Evolutionary conservation across 2,113 vertebrate species (phyloP), one percentile per base, ranked within the genome.

Genomic region (Phaetusa simplex): DNA sequence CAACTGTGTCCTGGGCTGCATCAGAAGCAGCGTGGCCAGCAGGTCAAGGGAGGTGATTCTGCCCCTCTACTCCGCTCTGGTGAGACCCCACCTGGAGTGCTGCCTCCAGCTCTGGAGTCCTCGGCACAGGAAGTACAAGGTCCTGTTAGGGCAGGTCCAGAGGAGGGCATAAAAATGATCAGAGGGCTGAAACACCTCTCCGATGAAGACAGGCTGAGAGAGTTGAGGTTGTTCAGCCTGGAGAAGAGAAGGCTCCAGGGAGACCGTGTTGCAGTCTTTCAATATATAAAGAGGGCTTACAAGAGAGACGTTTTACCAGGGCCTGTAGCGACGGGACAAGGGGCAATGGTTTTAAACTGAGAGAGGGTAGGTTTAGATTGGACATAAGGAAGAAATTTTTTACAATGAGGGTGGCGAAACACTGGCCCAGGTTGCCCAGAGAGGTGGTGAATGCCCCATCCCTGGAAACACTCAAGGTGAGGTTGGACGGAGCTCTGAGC

Each of bases 41-140:
- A 67, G n/a, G 24, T 47, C 0, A 0, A 77, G n/a, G 12, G 18
- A 77, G 21, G 19, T 14, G 32, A 13, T 47, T 65, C 14, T 45
- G 1, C 5, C 73, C 40, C 26, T 50, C 40, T 80, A 2, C 45
- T 86, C 14, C 1, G 5, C 13, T 59, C 69, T 36, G 0, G 0
- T 69, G 64, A 55, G 10, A 77, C 5, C 9, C 19, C 27, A 53
- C 8, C 38, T 55, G 15, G 8, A 42, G 38, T 24, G 2, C 11
- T 45, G 21, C 0, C 0, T 61, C 8, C 79, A 83, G 22, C 5
- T 45, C 23, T 40, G 23, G 19, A 6, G 45, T 1, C 23, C 8
- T 5, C 34, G n/a, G 8, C 11, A 83, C 10, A 47, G 5, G 34
- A 83, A 40, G 2, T 19, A 38, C 14, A 34, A 3, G 18, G 32